These are phyloP conservation scores for Scortum barcoo DNA, from an alignment of 2,113 vertebrate species.

Conservation along the genomic window DNA sequence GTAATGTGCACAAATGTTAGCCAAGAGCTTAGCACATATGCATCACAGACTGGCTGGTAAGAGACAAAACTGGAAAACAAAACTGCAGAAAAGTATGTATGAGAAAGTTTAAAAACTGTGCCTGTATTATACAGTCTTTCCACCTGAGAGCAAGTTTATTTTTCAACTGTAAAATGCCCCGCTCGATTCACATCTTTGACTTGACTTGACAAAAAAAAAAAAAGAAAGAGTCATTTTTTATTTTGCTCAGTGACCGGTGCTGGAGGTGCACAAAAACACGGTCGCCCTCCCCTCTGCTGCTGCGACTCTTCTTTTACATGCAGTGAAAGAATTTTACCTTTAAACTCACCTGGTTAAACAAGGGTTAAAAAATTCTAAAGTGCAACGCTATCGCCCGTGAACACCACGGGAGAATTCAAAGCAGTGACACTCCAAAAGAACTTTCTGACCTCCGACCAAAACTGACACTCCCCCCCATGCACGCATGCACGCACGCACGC, in stretches of 20 bases:
- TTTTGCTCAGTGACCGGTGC: background rate
- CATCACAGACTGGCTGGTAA: background rate
- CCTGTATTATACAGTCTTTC: background rate
- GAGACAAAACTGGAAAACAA: background rate
- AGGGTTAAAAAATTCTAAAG: slow-evolving; percentile 28
- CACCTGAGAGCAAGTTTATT: background rate
- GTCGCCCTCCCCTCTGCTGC: background rate
- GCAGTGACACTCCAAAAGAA: slow-evolving; percentile 46
- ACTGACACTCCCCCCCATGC: background rate
- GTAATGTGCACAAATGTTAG: background rate
- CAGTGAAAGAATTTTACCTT: background rate
- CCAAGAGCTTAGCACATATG: background rate
- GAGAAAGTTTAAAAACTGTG: no score
- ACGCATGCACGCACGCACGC: slow-evolving; percentile 16
- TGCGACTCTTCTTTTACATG: background rate
- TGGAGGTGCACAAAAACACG: no score
- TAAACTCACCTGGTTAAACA: background rate
- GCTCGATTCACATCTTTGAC: no score
- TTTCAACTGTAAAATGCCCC: background rate
- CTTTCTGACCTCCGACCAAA: slow-evolving; percentile 46
- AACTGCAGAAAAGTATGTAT: background rate
- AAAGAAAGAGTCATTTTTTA: background rate
- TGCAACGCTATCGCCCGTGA: slow-evolving; percentile 24
- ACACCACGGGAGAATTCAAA: slow-evolving; percentile 49
- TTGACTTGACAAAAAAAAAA: no score